phyloP scores from a whole-genome alignment of 2,797 vertebrate genomes.

The Podargus strigoides region DNA sequence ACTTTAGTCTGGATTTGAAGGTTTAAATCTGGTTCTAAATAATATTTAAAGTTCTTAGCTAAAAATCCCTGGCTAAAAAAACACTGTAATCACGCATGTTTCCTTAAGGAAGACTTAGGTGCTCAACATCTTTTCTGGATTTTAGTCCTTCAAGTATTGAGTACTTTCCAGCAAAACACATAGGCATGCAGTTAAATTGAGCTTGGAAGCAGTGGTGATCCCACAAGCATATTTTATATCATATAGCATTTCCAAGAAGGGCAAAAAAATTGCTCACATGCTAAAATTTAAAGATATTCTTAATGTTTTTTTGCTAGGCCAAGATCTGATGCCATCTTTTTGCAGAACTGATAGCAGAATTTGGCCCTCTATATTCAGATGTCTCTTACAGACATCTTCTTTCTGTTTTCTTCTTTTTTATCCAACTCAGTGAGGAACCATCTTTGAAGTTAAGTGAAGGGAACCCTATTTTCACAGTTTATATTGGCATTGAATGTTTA shows the following conservation, averaged over 20 bases:
- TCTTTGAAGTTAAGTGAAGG: background rate
- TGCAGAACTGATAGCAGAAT: background rate
- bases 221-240: background rate
- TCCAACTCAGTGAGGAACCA: background rate
- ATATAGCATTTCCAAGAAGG: background rate
- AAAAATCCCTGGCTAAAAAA: background rate
- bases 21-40: background rate
- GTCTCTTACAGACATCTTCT: background rate
- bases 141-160: background rate
- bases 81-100: background rate
- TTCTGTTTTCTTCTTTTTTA: background rate
- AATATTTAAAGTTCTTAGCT: background rate
- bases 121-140: background rate
- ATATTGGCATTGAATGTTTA: background rate
- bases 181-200: background rate
- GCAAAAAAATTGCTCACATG: background rate
- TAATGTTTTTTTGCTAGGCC: background rate
- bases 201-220: background rate
- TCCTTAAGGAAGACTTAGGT: background rate
- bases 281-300: background rate
- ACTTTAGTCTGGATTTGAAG: background rate
- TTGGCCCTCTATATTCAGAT: background rate
- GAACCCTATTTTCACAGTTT: background rate
- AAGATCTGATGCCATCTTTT: background rate
- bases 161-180: background rate